Evolutionary conservation across 2,113 vertebrate genomes (phyloP).

Genomic region (Antennarius striatus): DNA sequence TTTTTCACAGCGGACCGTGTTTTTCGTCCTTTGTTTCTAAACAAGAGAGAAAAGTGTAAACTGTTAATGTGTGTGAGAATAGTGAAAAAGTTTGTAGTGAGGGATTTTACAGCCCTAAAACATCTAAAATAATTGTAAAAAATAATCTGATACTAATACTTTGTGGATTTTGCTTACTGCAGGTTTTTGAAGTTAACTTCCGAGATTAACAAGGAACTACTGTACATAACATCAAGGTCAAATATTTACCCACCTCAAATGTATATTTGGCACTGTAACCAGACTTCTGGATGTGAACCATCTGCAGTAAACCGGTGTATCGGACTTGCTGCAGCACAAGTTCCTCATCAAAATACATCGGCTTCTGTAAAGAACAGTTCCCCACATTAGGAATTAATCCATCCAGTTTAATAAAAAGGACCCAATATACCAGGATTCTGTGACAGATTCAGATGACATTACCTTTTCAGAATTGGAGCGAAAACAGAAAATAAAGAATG

Average conservation of each 20-base stretch:
- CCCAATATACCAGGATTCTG: neutral
- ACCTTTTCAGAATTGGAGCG: constrained; percentile 93
- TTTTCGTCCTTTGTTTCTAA: too few species aligned
- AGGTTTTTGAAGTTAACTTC: too few species aligned
- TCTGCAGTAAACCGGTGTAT: constrained; percentile 89
- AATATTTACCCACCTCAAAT: constrained; percentile 81
- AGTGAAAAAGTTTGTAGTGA: too few species aligned
- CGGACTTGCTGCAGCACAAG: constrained; percentile 91
- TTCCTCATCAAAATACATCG: constrained; percentile 88
- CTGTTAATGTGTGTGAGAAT: too few species aligned
- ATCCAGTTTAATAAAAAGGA: neutral
- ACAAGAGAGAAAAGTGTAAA: too few species aligned
- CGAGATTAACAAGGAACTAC: too few species aligned
- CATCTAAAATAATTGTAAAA: too few species aligned
- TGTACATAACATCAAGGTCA: neutral
- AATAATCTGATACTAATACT: too few species aligned
- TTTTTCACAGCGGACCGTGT: too few species aligned
- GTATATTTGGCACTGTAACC: constrained; percentile 93
- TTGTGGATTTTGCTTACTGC: too few species aligned
- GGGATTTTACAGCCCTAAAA: too few species aligned
- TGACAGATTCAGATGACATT: neutral
- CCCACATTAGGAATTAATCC: neutral
- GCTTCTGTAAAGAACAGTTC: constrained; percentile 77
- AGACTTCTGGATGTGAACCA: constrained; percentile 86
- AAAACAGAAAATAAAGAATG: constrained; percentile 93